These are phyloP conservation scores for Potamarius usumacintae DNA, from an alignment of 2,113 vertebrate genomes.

Conservation along the genomic window DNA sequence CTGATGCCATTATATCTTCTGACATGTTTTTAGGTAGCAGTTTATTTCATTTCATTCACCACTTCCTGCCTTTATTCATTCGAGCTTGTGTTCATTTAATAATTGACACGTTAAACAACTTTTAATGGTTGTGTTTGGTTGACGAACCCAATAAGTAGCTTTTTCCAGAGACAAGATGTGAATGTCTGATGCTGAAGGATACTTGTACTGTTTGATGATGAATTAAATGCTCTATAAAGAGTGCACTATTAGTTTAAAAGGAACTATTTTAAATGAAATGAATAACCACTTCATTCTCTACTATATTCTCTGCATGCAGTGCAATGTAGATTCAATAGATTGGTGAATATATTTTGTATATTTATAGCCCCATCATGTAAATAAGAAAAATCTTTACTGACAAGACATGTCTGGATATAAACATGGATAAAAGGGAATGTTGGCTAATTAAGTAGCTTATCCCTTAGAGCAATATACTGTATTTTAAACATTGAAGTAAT, in stretches of 20 bases:
- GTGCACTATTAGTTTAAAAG: constrained; percentile 14
- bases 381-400: constrained; percentile 10
- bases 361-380: constrained; percentile 24
- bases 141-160: neutral
- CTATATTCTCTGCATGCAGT: constrained; percentile 33
- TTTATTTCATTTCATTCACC: neutral
- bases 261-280: constrained; percentile 17
- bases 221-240: constrained; percentile 27
- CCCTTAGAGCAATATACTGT: constrained; percentile 23
- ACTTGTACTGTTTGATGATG: constrained; percentile 21
- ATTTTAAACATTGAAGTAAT: constrained; percentile 30
- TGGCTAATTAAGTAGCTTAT: neutral
- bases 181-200: constrained; percentile 17
- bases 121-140: constrained; percentile 12
- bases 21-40: neutral
- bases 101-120: neutral
- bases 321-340: constrained; percentile 36
- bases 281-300: constrained; percentile 17
- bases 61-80: constrained; percentile 10
- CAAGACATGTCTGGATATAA: constrained; percentile 40
- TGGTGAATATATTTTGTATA: constrained; percentile 38
- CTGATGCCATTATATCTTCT: neutral
- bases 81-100: constrained; percentile 28
- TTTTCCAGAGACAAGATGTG: constrained; percentile 7
- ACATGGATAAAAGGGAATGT: constrained; percentile 40